phyloP scores from a whole-genome alignment of 1,140 invertebrate species.

The Dinoponera quadriceps region DNA sequence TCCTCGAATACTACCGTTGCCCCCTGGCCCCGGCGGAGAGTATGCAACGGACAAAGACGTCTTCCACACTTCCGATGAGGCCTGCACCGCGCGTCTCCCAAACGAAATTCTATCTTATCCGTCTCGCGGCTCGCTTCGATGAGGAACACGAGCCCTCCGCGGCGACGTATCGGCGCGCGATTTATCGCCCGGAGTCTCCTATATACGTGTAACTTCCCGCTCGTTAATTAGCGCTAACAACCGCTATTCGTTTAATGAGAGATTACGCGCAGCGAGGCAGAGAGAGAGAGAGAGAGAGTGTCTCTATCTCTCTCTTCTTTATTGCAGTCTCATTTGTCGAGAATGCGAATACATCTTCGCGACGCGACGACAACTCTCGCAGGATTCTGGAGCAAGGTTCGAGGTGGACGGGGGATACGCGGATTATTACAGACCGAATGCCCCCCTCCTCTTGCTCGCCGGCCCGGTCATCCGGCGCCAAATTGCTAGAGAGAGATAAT shows the following conservation, averaged over 20 bases:
- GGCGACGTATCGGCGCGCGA: no score
- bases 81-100: slow-evolving; percentile 15
- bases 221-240: slow-evolving; percentile 40
- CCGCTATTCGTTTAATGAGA: not conserved
- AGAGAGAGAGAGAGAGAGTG: no score
- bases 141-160: no score
- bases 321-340: slow-evolving; percentile 4
- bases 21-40: slow-evolving; percentile 48
- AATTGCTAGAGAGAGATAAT: slow-evolving; percentile 24
- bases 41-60: slow-evolving; percentile 79
- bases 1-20: slow-evolving; percentile 59
- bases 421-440: slow-evolving; percentile 8
- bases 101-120: slow-evolving; percentile 71
- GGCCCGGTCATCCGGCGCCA: not conserved
- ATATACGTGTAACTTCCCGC: slow-evolving; percentile 9
- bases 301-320: not conserved
- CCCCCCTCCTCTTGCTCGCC: not conserved
- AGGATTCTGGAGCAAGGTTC: not conserved
- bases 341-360: slow-evolving; percentile 30
- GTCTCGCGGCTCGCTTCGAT: slow-evolving; percentile 26
- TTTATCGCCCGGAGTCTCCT: no score
- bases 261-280: not conserved
- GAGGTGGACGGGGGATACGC: not conserved
- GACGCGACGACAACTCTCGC: not conserved
- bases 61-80: slow-evolving; percentile 79